Evolutionary conservation across 2,888 invertebrate species (phyloP).

Genomic region (Odontomyia ornata): DNA sequence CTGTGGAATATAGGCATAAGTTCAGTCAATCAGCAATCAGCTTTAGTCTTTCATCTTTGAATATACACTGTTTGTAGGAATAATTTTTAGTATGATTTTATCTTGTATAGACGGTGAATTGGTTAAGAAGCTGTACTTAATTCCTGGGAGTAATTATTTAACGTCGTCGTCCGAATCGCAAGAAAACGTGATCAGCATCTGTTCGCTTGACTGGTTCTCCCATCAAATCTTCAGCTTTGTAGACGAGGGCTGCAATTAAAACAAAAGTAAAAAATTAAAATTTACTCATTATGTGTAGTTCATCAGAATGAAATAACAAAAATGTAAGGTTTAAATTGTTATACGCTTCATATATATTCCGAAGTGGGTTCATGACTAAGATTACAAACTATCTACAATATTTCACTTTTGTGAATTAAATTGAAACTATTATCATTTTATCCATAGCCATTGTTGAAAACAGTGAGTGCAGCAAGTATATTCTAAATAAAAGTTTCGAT

Average conservation of each 20-base stretch:
- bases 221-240: conserved; percentile 60
- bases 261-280: not conserved
- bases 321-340: no score
- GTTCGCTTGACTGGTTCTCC: conserved; percentile 79
- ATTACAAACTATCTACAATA: no score
- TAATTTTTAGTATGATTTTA: not conserved
- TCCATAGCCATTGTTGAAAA: no score
- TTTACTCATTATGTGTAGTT: no score
- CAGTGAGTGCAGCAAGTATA: no score
- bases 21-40: conserved; percentile 39
- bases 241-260: conserved; percentile 57
- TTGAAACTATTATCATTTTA: no score
- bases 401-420: no score
- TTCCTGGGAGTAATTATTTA: conserved; percentile 58
- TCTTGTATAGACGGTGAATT: not conserved
- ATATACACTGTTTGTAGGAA: not conserved
- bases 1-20: not conserved
- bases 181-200: conserved; percentile 89
- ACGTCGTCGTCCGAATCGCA: conserved; percentile 86
- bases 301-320: no score
- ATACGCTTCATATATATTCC: no score
- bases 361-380: no score
- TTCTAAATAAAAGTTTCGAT: no score
- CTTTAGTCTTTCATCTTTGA: conserved; percentile 16
- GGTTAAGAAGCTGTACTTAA: not conserved